Evolutionary conservation across 30 jellyfish, hydroid and myxozoan genomes (phyloP), one percentile per base, ranked within the genome.

Genomic region (Aurelia aurita complex sp. Pacific): DNA sequence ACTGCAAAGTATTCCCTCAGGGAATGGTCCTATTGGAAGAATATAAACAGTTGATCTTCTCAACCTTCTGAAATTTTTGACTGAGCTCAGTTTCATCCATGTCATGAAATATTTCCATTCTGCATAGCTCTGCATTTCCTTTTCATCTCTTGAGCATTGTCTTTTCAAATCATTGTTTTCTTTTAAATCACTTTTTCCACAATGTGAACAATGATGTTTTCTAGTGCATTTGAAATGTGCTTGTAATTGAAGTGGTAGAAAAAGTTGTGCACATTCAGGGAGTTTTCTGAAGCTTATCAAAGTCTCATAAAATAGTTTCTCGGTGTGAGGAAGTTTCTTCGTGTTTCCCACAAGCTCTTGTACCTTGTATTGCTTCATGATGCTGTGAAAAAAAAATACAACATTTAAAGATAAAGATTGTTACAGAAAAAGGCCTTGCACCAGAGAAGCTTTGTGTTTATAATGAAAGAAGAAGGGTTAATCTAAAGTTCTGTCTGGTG

Each of bases 11-110:
- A 88, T 70, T 11, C 66, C 85, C 4, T 83, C 96, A 17, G 98
- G 98, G 79, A 94, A 94, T 1, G 98, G 98, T 0, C 98, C 98
- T 69, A 94, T 79, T 0, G 94, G 97, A 10, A 75, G 89, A 12
- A 94, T 55, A 61, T 82, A 94, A 11, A 94, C 57, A 10, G 62
- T 69, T 1, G 90, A 80, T 43, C 88, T 94, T 50, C 93, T 64
- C 23, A 67, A 43, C 40, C 98, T 72, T 64, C 80, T 36, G 57
- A 82, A 87, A 32, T 76, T 84, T 40, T 85, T 73, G 88, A 73
- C 76, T 2, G 92, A 82, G 43, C 82, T 79, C 1, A 88, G 79
- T 75, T 80, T 88, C 38, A 68, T 68, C 89, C 90, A 62, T 42
- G 91, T 69, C 54, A 89, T 51, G 62, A 75, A 88, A 32, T 62